Conservation (phyloP, 2,888 invertebrate genomes). For the Pyrrhia umbra region DNA sequence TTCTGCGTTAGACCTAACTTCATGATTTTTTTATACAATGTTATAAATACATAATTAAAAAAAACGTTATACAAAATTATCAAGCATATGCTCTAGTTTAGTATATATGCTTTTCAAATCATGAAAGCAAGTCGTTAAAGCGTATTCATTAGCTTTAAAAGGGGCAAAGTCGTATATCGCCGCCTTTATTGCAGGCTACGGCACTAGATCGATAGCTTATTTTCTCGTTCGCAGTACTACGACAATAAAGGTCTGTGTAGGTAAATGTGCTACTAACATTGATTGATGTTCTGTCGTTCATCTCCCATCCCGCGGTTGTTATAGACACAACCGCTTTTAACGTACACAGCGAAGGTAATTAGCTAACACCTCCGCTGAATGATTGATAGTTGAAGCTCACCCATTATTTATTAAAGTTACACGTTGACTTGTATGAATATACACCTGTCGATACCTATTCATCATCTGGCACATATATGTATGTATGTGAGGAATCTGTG, state of each 20-base stretch:
- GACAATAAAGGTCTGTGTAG: slow-evolving; percentile 54
- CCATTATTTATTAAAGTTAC: slow-evolving; percentile 55
- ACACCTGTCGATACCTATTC: slow-evolving; percentile 40
- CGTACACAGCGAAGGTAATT: slow-evolving; percentile 66
- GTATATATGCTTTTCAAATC: too few relatives aligned
- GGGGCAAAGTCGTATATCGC: too few relatives aligned
- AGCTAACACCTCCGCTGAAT: slow-evolving; percentile 68
- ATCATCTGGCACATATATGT: slow-evolving; percentile 17
- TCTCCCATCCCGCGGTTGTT: slow-evolving; percentile 66
- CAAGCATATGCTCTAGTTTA: too few relatives aligned
- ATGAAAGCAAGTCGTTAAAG: too few relatives aligned
- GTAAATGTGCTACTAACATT: slow-evolving; percentile 68
- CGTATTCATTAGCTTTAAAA: too few relatives aligned
- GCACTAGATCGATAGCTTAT: slow-evolving; percentile 50
- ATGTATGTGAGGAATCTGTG: slow-evolving; percentile 9
- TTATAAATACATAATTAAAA: too few relatives aligned
- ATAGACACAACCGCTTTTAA: slow-evolving; percentile 67
- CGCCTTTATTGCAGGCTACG: slow-evolving; percentile 22
- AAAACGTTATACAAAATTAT: too few relatives aligned
- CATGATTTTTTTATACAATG: too few relatives aligned
- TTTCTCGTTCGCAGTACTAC: slow-evolving; percentile 47
- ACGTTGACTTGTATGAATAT: slow-evolving; percentile 38
- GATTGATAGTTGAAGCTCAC: slow-evolving; percentile 64
- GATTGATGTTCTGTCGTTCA: slow-evolving; percentile 75
- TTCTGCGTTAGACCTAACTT: too few relatives aligned